These are phyloP conservation scores for Oryzias melastigma DNA, from an alignment of 2,113 vertebrate genomes.

Conservation along the genomic window DNA sequence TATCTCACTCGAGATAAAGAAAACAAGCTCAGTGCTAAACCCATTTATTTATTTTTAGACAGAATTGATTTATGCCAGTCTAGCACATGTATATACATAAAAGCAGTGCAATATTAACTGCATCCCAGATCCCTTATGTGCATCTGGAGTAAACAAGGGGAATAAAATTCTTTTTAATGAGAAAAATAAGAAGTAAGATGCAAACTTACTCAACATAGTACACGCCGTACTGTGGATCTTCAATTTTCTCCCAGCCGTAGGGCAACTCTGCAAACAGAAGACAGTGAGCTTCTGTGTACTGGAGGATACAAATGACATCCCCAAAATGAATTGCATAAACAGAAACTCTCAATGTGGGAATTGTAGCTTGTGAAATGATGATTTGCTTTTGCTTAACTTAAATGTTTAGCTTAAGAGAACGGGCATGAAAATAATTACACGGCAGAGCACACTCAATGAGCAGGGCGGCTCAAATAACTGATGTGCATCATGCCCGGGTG, in stretches of 20 bases:
- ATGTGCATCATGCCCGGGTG: conserved; percentile 41
- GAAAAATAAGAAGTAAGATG: conserved; percentile 20
- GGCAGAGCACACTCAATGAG: conserved; percentile 40
- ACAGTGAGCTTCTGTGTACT: conserved; percentile 10
- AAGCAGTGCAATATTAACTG: conserved; percentile 29
- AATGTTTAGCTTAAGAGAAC: conserved; percentile 24
- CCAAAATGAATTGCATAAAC: not conserved
- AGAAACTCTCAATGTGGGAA: conserved; percentile 5
- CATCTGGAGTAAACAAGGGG: conserved; percentile 8
- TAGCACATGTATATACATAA: conserved; percentile 40
- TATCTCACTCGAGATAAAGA: conserved; percentile 20
- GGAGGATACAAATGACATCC: conserved; percentile 26
- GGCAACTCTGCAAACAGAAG: conserved; percentile 85
- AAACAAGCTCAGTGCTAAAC: conserved; percentile 22
- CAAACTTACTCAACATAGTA: conserved; percentile 97
- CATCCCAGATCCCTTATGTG: conserved; percentile 16
- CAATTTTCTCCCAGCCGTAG: conserved; percentile 98
- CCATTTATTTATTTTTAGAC: conserved; percentile 56
- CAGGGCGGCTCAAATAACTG: conserved; percentile 27
- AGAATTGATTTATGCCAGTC: conserved; percentile 37
- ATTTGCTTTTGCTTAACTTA: not conserved
- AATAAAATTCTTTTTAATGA: conserved; percentile 5
- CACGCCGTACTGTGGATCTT: conserved; percentile 95
- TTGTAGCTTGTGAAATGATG: conserved; percentile 6
- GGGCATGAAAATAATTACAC: conserved; percentile 33